These are phyloP conservation scores for Pseudorectes ferrugineus DNA, from an alignment of 2,113 vertebrate genomes.

Conservation along the genomic window DNA sequence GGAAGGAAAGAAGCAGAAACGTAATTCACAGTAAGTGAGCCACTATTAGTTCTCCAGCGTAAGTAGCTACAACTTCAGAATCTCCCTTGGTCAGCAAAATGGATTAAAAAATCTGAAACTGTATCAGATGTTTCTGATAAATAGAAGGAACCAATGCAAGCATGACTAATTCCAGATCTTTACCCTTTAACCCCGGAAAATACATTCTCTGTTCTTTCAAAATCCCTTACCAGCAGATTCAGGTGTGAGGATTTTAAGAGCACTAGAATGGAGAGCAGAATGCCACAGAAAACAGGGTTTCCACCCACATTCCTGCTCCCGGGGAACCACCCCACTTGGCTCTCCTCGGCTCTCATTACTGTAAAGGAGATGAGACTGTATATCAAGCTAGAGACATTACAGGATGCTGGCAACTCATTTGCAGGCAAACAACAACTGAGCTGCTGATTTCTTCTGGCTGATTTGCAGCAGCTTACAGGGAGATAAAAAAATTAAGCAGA, in stretches of 20 bases:
- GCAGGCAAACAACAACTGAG: neutral
- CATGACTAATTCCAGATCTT: neutral
- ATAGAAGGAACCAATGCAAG: neutral
- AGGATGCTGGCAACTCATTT: conserved; percentile 5
- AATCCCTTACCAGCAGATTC: neutral
- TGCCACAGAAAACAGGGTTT: neutral
- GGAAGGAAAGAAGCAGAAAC: neutral
- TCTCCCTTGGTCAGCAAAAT: neutral
- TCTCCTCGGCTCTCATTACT: neutral
- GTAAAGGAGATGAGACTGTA: neutral
- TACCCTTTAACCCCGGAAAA: neutral
- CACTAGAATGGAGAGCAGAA: neutral
- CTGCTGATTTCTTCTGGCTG: neutral
- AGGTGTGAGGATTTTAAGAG: neutral
- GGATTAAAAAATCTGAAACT: neutral
- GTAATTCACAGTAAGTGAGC: neutral
- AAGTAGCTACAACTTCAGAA: neutral
- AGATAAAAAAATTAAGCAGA: neutral
- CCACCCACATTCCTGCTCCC: neutral
- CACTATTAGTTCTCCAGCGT: neutral
- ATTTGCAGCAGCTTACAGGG: neutral
- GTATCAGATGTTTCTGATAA: neutral
- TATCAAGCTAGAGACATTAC: conserved; percentile 9
- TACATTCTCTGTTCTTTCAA: neutral
- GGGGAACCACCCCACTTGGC: neutral